These are phyloP conservation scores for Brachionus asplanchnoidis DNA, from an alignment of 1,140 invertebrate species.

Conservation along the genomic window DNA sequence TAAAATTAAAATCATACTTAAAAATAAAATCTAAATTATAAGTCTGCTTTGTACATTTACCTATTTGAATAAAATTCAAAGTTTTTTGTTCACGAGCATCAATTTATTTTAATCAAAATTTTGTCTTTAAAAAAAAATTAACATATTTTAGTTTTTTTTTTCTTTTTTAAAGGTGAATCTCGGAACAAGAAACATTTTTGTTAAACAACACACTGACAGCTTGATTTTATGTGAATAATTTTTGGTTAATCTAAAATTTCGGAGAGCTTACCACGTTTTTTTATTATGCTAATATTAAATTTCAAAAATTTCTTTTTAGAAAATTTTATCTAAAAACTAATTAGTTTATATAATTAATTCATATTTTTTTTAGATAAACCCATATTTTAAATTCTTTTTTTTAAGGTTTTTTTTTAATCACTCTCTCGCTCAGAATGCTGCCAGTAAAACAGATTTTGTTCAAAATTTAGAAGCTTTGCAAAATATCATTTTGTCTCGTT, in stretches of 20 bases:
- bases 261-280: background rate
- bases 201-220: background rate
- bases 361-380: background rate
- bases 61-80: background rate
- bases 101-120: background rate
- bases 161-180: background rate
- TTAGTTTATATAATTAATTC: background rate
- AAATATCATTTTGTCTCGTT: background rate
- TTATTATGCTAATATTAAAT: background rate
- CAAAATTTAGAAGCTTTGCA: background rate
- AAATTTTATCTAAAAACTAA: background rate
- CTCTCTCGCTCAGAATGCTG: background rate
- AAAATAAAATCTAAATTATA: background rate
- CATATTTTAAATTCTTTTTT: background rate
- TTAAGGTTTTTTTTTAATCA: background rate
- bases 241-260: background rate
- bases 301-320: background rate
- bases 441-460: background rate
- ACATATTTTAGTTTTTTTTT: background rate
- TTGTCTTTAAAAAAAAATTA: background rate
- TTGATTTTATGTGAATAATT: background rate
- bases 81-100: background rate
- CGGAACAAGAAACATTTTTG: background rate
- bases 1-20: background rate
- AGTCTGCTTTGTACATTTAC: background rate